Conservation (phyloP, 2,113 vertebrate species). For the Rhinoderma darwinii region DNA sequence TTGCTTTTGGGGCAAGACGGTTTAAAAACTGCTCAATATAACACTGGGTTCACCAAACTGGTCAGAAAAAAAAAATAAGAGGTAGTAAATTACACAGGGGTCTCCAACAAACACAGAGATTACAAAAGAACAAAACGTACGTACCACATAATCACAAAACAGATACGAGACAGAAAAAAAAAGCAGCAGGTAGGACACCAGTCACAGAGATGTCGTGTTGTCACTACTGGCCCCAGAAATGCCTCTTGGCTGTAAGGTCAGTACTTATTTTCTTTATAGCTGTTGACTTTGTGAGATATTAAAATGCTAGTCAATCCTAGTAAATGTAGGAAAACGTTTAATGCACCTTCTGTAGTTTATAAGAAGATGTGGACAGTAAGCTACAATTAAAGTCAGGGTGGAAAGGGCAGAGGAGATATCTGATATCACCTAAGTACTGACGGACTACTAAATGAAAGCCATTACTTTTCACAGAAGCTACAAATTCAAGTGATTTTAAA, state of each 20-base stretch:
- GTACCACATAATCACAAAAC: constrained; percentile 22
- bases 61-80: constrained; percentile 2
- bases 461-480: neutral
- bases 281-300: neutral
- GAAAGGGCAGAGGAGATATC: neutral
- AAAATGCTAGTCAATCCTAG: neutral
- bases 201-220: constrained; percentile 37
- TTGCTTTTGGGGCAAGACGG: neutral
- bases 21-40: neutral
- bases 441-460: neutral
- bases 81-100: neutral
- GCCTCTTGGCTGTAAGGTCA: constrained; percentile 4
- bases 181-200: constrained; percentile 20
- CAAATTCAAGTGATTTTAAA: neutral
- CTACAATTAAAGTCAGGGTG: neutral
- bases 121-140: constrained; percentile 10
- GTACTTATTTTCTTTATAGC: neutral
- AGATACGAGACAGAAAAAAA: constrained; percentile 11
- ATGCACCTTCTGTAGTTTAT: neutral
- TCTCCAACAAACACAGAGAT: constrained; percentile 5
- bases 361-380: neutral
- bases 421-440: neutral
- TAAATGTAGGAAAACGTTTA: neutral
- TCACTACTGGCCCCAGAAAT: constrained; percentile 54
- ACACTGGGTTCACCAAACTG: neutral